Conservation (phyloP, 2,113 vertebrate species). For the Muscicapa adusta region DNA sequence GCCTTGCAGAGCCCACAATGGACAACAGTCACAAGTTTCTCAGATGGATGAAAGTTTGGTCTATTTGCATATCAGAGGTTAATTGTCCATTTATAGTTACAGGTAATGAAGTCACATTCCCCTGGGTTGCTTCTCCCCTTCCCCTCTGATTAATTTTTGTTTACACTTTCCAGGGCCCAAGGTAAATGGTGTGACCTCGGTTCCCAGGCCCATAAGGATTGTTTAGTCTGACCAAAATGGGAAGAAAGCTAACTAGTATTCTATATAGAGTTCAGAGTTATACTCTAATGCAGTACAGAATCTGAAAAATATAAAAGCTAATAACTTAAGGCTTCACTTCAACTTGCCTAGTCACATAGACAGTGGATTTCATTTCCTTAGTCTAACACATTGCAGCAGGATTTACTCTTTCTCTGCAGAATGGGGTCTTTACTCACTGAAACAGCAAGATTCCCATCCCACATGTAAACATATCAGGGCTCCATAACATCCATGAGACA, state of each 20-base stretch:
- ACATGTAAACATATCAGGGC: not conserved
- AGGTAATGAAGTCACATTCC: not conserved
- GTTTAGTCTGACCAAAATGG: not conserved
- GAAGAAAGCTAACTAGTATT: not conserved
- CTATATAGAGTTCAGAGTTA: not conserved
- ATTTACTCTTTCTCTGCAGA: not conserved
- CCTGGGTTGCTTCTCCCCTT: fast-evolving
- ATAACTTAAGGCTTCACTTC: not conserved
- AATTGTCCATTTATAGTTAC: not conserved
- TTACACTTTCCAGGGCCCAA: not conserved
- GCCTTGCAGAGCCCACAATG: not conserved
- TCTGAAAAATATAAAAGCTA: not conserved
- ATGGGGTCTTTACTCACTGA: not conserved
- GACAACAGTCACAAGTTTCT: not conserved
- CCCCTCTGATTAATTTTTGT: not conserved
- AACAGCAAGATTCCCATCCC: not conserved
- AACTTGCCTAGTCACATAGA: not conserved
- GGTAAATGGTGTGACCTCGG: not conserved
- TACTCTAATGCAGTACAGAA: not conserved
- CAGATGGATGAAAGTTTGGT: not conserved
- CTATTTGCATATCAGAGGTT: not conserved
- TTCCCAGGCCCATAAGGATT: not conserved
- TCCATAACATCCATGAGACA: not conserved
- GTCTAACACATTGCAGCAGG: not conserved
- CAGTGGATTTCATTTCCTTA: not conserved